Percentiles rank a stretch among this genome's conserved stretches.
These are phyloP conservation scores for Gambusia affinis DNA, from an alignment of 2,113 vertebrate genomes.

Conservation along the genomic window DNA sequence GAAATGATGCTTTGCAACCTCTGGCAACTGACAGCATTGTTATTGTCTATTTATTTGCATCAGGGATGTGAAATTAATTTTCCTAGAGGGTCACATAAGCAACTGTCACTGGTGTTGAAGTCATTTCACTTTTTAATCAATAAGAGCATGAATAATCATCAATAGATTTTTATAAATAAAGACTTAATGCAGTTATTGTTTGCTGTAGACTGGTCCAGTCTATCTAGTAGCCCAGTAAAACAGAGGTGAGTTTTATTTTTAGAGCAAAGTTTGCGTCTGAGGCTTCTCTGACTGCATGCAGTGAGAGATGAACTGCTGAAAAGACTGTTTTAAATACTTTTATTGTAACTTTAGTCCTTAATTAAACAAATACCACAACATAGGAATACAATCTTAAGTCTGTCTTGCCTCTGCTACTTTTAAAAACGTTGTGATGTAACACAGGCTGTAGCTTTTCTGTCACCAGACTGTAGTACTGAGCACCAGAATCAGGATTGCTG, in stretches of 20 bases:
- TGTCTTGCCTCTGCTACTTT: background rate
- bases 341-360: background rate
- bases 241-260: background rate
- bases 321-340: background rate
- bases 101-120: too few relatives aligned
- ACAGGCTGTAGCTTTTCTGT: conserved; percentile 24
- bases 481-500: conserved; percentile 30
- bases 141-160: background rate
- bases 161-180: background rate
- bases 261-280: background rate
- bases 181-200: background rate
- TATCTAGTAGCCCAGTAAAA: background rate
- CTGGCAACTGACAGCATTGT: background rate
- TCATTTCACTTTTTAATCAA: background rate
- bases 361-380: background rate
- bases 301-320: background rate
- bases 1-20: background rate
- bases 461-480: conserved; percentile 35
- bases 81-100: too few relatives aligned
- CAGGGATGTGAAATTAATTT: too few relatives aligned
- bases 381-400: background rate
- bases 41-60: too few relatives aligned
- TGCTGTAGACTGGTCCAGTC: background rate
- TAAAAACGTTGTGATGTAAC: conserved; percentile 1
- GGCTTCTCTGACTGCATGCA: background rate